Conservation (phyloP, 2,797 vertebrate genomes). For the Acanthornis magna region DNA sequence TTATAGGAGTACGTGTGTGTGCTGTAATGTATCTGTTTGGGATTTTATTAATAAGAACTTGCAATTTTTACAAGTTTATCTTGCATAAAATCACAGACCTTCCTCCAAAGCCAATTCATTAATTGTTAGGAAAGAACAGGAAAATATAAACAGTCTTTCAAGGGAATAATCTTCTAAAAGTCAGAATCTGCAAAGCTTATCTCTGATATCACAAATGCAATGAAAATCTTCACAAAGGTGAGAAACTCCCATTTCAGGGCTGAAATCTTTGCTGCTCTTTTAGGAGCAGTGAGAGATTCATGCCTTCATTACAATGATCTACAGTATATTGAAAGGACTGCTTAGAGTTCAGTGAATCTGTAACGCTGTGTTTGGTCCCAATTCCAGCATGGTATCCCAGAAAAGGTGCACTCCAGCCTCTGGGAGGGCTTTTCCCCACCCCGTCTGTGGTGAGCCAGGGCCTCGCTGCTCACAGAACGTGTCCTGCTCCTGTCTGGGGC, state of each 20-base stretch:
- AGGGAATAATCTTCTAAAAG: slow-evolving; percentile 59
- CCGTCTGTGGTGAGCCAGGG: background rate
- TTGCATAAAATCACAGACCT: slow-evolving; percentile 58
- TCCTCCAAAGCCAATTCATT: slow-evolving; percentile 34
- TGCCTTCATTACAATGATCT: slow-evolving; percentile 55
- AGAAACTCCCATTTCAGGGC: background rate
- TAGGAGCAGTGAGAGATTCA: background rate
- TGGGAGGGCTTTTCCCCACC: background rate
- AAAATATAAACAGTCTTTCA: slow-evolving; percentile 56
- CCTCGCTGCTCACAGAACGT: fast-evolving
- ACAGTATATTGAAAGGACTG: slow-evolving; percentile 53
- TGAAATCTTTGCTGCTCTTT: background rate
- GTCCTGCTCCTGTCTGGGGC: background rate
- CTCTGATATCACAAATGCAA: background rate
- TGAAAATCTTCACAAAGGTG: background rate
- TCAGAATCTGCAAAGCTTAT: slow-evolving; percentile 17
- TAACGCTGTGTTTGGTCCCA: background rate
- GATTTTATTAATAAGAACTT: slow-evolving; percentile 62
- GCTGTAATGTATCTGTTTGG: slow-evolving; percentile 64
- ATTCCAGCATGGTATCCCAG: fast-evolving
- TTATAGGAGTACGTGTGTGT: background rate
- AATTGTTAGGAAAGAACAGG: slow-evolving; percentile 61
- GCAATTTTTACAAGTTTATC: slow-evolving; percentile 61
- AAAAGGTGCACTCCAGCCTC: fast-evolving
- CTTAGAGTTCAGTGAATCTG: background rate